phyloP scores from a whole-genome alignment of 2,113 vertebrate genomes.

The Microtus pennsylvanicus region DNA sequence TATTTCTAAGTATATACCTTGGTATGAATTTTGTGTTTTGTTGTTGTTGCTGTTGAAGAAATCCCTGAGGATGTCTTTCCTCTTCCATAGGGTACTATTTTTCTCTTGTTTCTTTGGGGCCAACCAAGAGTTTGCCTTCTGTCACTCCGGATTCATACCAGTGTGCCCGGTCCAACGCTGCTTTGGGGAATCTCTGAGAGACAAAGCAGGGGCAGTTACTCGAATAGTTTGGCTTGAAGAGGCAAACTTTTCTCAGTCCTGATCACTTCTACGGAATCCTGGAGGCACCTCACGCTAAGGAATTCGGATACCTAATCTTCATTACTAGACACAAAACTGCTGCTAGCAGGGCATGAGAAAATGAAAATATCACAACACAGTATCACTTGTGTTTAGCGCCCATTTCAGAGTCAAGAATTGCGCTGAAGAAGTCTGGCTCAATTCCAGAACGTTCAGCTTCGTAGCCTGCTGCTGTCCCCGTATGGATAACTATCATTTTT shows the following conservation, averaged over 20 bases:
- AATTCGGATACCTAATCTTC: conserved; percentile 33
- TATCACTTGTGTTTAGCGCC: not conserved
- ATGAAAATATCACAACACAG: conserved; percentile 35
- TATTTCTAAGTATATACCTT: not conserved
- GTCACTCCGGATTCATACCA: not conserved
- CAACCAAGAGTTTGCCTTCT: not conserved
- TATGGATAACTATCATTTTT: conserved; percentile 61
- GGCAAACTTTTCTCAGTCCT: not conserved
- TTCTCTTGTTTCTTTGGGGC: not conserved
- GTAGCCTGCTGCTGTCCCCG: not conserved
- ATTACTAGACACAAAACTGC: conserved; percentile 18
- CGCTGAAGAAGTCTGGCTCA: not conserved
- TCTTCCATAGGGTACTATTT: not conserved
- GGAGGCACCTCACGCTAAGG: not conserved
- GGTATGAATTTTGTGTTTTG: not conserved
- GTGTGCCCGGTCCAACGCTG: not conserved
- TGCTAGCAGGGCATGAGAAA: not conserved
- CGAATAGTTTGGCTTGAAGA: conserved; percentile 40
- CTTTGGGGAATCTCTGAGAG: not conserved
- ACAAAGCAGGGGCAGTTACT: not conserved
- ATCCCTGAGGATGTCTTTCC: not conserved
- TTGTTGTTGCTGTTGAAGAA: conserved; percentile 9
- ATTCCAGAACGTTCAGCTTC: not conserved
- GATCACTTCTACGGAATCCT: not conserved
- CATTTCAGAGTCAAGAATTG: not conserved